Evolutionary conservation across 2,113 vertebrate genomes (phyloP), one percentile per base, ranked within the genome.

Genomic region (Zosterops borbonicus): DNA sequence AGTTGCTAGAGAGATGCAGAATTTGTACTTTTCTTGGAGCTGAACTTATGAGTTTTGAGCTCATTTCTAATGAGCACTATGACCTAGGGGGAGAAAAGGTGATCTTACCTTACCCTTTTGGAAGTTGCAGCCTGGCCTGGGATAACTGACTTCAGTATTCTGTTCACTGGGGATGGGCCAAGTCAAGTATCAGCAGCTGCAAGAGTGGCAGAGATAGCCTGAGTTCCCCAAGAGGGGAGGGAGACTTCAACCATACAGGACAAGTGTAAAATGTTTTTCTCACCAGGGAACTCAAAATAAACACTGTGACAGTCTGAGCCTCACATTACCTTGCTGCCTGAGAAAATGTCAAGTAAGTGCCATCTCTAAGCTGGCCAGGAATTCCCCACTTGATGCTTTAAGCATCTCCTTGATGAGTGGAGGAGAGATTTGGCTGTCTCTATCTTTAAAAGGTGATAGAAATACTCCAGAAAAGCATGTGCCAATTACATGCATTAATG

Each of bases 381-480:
- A 96, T 96, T 95, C 80, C 82, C 83, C 92, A 64, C 91, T 95
- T 96, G 87, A 87, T 73, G 83, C 79, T 69, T 92, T 67, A 91
- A 88, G 69, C 67, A 29, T 92, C 92, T 95, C 70, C 93, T 92
- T n/a, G 93, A 86, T 89, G 87, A 94, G 92, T 92, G 78, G 55
- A 89, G 84, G 65, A 92, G 68, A 81, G 68, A 82, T 89, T 74
- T 83, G 79, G 28, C 87, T 89, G 70, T 49, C 56, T 90, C 56
- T 87, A 67, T 90, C 95, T 97, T 87, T 83, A 65, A 77, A 87
- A 95, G 95, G 89, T 4, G 89, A 87, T 44, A 91, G 95, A 96
- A 95, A 92, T 94, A 95, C 93, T 87, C 89, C 92, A 95, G 92
- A 95, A 95, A 90, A 96, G 87, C 76, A 87, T 71, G 88, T 37